Evolutionary conservation across 2,888 invertebrate species (phyloP), one percentile per base, ranked within the genome.

Genomic region (Alcis repandata): DNA sequence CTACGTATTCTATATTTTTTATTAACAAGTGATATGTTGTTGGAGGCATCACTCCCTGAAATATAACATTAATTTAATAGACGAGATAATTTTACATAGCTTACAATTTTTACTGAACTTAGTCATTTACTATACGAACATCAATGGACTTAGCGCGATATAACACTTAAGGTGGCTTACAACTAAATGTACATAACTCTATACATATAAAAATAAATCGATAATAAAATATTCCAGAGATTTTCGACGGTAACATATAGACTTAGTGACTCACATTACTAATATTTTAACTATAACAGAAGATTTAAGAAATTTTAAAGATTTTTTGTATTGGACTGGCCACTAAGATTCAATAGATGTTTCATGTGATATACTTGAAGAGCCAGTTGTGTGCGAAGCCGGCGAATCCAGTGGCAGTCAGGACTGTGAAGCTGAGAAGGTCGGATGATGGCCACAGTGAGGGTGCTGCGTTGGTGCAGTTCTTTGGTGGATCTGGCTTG

Each of bases 1-100:
- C 89, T 90, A 91, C 85, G 22, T 77, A 77, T 87, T 83, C 89
- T 91, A 89, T 87, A 90, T 87, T 91, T 90, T 90, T 92, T 92
- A 91, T 87, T 92, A 92, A 92, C 92, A 92, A 92, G 91, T 93
- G 93, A 93, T 93, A 93, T 93, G 93, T 93, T 85, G 90, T 79
- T 87, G 89, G 91, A 92, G 92, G 76, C 80, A 91, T 88, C 89
- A 90, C 92, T 91, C 91, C 88, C 76, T 89, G 87, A 86, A 86
- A 81, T 88, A 84, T 85, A 80, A 85, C 79, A 82, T 88, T 89
- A 87, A 84, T 84, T 84, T 81, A 76, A 79, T 80, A 86, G 87
- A 88, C 82, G 82, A 86, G 88, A 83, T 66, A 85, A 71, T 66
- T 76, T 80, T 86, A 86, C 80, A 82, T 78, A 74, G 78, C 85